These are phyloP conservation scores for Luperina nickerlii DNA, from an alignment of 2,888 invertebrate species.

Conservation along the genomic window DNA sequence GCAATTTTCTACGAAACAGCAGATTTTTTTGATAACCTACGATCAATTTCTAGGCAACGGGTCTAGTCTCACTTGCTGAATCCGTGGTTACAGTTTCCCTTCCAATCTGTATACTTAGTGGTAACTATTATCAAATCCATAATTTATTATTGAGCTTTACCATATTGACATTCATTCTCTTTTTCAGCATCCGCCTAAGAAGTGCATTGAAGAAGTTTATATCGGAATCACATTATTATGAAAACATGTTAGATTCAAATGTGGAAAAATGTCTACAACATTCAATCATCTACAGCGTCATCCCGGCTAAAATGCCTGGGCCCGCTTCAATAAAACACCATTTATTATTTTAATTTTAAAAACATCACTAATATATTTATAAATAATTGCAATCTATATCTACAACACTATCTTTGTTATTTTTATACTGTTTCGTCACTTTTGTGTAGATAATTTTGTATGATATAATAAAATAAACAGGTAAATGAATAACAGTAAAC, in stretches of 20 bases:
- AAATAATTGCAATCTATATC: conserved; percentile 26
- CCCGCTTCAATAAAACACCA: conserved; percentile 35
- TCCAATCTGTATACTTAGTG: too few species aligned
- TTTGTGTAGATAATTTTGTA: conserved; percentile 63
- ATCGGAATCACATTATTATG: conserved; percentile 11
- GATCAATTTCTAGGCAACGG: too few species aligned
- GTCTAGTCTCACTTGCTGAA: too few species aligned
- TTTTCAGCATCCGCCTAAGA: conserved; percentile 79
- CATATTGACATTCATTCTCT: conserved; percentile 10
- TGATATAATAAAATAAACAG: conserved; percentile 55
- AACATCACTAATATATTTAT: conserved; percentile 29
- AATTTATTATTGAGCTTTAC: neutral
- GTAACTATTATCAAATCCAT: neutral
- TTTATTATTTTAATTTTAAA: conserved; percentile 13
- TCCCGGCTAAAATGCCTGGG: conserved; percentile 49
- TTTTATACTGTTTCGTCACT: conserved; percentile 69
- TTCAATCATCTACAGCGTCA: conserved; percentile 33
- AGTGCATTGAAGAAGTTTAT: conserved; percentile 21
- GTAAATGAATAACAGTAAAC: conserved; percentile 26
- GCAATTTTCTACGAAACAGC: too few species aligned
- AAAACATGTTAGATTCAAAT: conserved; percentile 12
- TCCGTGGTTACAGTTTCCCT: too few species aligned
- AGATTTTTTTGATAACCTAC: too few species aligned
- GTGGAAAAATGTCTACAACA: neutral
- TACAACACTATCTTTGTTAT: conserved; percentile 62